phyloP scores from a whole-genome alignment of 2,888 invertebrate genomes.

The Ferdinandea cuprea region DNA sequence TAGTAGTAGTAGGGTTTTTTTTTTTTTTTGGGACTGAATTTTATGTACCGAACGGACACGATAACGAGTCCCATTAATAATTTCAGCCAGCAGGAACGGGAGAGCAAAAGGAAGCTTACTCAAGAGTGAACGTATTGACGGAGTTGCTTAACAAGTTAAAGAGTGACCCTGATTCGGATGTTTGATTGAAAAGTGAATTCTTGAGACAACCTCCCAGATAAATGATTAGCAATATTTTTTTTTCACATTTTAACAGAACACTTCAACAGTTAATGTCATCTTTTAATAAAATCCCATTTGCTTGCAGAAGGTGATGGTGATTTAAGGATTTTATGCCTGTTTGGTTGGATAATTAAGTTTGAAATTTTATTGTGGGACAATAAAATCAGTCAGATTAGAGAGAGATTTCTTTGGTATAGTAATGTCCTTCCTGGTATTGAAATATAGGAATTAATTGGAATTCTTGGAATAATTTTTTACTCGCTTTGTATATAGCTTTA shows the following conservation, averaged over 20 bases:
- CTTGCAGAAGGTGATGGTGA: constrained; percentile 11
- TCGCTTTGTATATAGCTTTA: no score
- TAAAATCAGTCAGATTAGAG: no score
- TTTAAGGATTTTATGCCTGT: background rate
- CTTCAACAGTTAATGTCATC: constrained; percentile 25
- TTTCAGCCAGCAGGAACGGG: constrained; percentile 56
- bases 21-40: constrained; percentile 76
- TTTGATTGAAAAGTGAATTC: constrained; percentile 32
- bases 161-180: constrained; percentile 10
- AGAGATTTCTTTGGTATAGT: no score
- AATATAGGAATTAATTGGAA: no score
- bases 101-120: constrained; percentile 5
- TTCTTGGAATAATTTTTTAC: no score
- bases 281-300: constrained; percentile 45
- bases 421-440: no score
- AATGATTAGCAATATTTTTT: constrained; percentile 40
- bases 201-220: constrained; percentile 40
- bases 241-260: constrained; percentile 10
- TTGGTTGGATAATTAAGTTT: constrained; percentile 12
- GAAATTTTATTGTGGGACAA: background rate
- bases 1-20: constrained; percentile 45
- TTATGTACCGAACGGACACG: constrained; percentile 83
- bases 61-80: constrained; percentile 83
- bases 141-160: constrained; percentile 54
- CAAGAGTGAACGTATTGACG: constrained; percentile 47